phyloP scores from a whole-genome alignment of 1,140 invertebrate species.

The Drosophila orena region DNA sequence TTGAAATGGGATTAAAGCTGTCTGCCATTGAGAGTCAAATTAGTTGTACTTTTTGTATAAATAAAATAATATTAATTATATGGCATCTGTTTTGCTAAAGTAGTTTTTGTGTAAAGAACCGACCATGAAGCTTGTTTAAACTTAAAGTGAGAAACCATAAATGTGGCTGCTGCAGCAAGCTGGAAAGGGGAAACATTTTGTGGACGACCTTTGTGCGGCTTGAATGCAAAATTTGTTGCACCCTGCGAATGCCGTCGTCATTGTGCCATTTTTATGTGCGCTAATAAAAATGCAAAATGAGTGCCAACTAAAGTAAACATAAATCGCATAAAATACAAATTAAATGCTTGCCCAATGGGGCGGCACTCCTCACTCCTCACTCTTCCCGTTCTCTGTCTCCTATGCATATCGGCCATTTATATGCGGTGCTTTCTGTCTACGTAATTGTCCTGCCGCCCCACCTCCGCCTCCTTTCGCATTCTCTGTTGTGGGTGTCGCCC shows the following conservation, averaged over 20 bases:
- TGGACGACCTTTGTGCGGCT: constrained; percentile 27
- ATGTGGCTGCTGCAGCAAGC: background rate
- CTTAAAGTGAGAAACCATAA: constrained; percentile 14
- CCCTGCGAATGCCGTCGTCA: constrained; percentile 20
- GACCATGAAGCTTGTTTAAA: constrained; percentile 1
- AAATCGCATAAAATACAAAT: constrained; percentile 80
- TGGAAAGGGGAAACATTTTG: constrained; percentile 21
- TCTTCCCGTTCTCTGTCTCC: constrained; percentile 10
- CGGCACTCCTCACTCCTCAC: constrained; percentile 10
- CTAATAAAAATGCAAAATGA: constrained; percentile 72
- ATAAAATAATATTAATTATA: background rate
- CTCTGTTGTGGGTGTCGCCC: constrained; percentile 47
- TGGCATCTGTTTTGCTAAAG: background rate
- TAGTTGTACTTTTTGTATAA: background rate
- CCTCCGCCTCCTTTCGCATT: constrained; percentile 8
- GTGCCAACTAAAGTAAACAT: constrained; percentile 69
- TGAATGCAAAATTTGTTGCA: constrained; percentile 56
- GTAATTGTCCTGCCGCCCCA: constrained; percentile 62
- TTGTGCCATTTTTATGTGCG: constrained; percentile 50
- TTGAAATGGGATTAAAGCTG: background rate
- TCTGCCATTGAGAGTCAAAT: background rate
- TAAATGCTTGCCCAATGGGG: constrained; percentile 71
- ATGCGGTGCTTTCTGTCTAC: constrained; percentile 48
- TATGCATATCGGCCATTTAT: constrained; percentile 60
- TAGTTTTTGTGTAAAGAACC: background rate